Evolutionary conservation across 1,140 invertebrate species (phyloP).

Genomic region (Megalonaias nervosa): DNA sequence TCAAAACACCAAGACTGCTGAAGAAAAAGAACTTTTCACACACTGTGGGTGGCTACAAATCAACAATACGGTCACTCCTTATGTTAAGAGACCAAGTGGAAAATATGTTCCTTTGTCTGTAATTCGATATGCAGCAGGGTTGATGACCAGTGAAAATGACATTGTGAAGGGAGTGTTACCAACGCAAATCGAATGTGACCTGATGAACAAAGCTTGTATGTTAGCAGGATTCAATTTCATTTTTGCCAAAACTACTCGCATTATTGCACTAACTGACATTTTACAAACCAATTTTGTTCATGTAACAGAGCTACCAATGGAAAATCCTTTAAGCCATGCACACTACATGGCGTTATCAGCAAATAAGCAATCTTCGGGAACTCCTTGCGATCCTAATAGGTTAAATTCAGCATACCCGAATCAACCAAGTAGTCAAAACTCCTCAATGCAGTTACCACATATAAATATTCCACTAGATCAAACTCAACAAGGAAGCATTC

Average conservation of each 20-base stretch:
- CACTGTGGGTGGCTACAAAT: conserved; percentile 88
- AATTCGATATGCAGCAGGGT: conserved; percentile 65
- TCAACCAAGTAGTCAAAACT: too few species aligned
- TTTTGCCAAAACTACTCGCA: conserved; percentile 56
- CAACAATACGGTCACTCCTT: conserved; percentile 94
- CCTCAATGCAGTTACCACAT: too few species aligned
- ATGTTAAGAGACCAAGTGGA: conserved; percentile 78
- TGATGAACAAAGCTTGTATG: conserved; percentile 65
- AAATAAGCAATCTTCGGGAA: conserved; percentile 5
- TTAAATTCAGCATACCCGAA: too few species aligned
- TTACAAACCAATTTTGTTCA: conserved; percentile 48
- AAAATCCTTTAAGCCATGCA: conserved; percentile 66
- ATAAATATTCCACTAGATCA: too few species aligned
- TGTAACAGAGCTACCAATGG: conserved; percentile 61
- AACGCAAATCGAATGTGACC: conserved; percentile 55
- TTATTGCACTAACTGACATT: conserved; percentile 60
- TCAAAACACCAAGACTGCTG: conserved; percentile 11
- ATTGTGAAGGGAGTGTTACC: conserved; percentile 50
- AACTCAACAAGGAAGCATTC: too few species aligned
- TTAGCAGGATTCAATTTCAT: conserved; percentile 63
- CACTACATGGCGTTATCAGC: conserved; percentile 57
- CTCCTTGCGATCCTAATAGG: too few species aligned
- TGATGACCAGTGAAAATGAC: conserved; percentile 48
- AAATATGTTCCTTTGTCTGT: conserved; percentile 93
- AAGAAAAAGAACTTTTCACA: conserved; percentile 10